phyloP scores from a whole-genome alignment of 2,888 invertebrate species.

The Choristoneura rosaceana region DNA sequence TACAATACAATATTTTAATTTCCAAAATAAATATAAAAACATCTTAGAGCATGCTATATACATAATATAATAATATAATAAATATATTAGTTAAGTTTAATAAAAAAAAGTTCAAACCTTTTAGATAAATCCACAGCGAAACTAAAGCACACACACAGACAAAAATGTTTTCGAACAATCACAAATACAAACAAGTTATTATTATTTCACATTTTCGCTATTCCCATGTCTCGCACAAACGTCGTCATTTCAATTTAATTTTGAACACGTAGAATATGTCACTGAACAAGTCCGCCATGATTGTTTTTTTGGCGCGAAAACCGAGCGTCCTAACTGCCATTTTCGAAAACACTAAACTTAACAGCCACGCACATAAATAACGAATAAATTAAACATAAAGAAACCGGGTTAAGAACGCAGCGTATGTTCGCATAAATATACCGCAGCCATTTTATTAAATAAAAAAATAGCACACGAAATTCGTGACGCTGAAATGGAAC shows the following conservation, averaged over 20 bases:
- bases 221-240: constrained; percentile 49
- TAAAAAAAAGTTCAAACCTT: constrained; percentile 31
- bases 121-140: constrained; percentile 29
- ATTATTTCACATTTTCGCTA: constrained; percentile 63
- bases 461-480: constrained; percentile 25
- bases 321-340: constrained; percentile 65
- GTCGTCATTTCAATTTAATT: constrained; percentile 83
- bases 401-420: constrained; percentile 52
- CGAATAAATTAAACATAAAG: constrained; percentile 52
- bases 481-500: neutral
- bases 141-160: constrained; percentile 38
- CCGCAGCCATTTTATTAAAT: constrained; percentile 60
- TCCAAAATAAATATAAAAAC: neutral
- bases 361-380: constrained; percentile 46
- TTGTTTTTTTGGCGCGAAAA: constrained; percentile 80
- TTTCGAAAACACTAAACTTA: constrained; percentile 52
- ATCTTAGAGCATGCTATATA: neutral
- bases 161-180: constrained; percentile 31
- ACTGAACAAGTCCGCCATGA: constrained; percentile 66
- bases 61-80: too few relatives aligned
- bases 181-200: constrained; percentile 37
- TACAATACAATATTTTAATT: too few relatives aligned
- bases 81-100: neutral
- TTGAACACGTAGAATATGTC: constrained; percentile 77
- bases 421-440: constrained; percentile 64